Base-by-base conservation (phyloP, 92 coral and sea anemone species). In the Isaurus tuberculatus region DNA sequence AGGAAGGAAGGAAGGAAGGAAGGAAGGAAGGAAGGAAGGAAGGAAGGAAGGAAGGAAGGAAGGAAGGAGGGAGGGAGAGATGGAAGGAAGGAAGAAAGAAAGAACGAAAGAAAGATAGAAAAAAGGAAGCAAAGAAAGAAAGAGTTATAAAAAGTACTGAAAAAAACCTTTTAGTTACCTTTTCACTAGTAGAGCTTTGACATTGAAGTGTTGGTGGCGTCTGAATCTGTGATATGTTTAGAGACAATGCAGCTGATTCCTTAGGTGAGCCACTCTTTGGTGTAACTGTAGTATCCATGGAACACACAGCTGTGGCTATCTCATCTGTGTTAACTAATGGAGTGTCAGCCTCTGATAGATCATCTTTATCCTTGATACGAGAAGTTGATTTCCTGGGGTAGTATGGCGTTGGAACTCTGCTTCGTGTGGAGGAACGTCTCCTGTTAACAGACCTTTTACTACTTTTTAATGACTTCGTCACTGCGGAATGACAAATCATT, bases 361-460 rank as follows among this genome's bases (percentile, higher is more conserved):
- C 31, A 5, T 58, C 72, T n/a, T 60, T 77, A 33, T 57, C 46
- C 48, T 33, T 49, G 69, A 71, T 53, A 49, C 86, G 68, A 22
- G 79, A 68, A 19, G 65, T 22, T 26, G 79, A 46, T 40, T 33
- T 70, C 6, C 67, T 65, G 1, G 81, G 67, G 64, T 84, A 78
- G 30, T 84, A 84, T 2, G 87, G 87, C 10, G 87, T 84, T n/a
- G 37, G 80, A 22, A 84, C 71, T 48, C 83, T 48, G 46, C 70
- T 29, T 27, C 79, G 79, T 26, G 68, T 77, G 28, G 73, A 72
- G 4, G 87, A 84, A 29, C 82, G 83, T 70, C 83, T 57, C 58
- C 82, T 69, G 42, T 51, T 51, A 22, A 83, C 64, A 1, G 86
- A 74, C 44, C 80, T 48, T 68, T 65, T 61, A 23, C 5, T 60